phyloP scores from a whole-genome alignment of 2,113 vertebrate genomes.

The Odocoileus hemionus region DNA sequence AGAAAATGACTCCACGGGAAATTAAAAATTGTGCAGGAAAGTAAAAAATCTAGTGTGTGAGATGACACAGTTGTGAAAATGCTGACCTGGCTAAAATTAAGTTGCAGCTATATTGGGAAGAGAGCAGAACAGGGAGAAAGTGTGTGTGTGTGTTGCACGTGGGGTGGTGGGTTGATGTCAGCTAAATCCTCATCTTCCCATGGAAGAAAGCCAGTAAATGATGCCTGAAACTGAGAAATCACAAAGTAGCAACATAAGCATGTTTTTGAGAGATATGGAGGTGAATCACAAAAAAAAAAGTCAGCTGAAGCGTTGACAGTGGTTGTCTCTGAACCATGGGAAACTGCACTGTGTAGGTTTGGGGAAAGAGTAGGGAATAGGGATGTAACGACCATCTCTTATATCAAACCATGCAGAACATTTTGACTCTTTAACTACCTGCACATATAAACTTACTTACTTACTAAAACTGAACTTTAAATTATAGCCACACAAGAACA shows the following conservation, averaged over 20 bases:
- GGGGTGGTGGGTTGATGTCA: background rate
- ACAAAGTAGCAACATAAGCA: background rate
- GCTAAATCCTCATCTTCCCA: background rate
- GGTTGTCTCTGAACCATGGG: background rate
- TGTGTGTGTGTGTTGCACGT: background rate
- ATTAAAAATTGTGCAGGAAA: background rate
- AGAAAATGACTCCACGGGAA: background rate
- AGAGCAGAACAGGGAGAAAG: background rate
- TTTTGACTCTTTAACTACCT: background rate
- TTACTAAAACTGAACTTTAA: background rate
- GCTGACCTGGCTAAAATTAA: background rate
- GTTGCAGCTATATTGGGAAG: background rate
- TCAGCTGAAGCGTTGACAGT: background rate
- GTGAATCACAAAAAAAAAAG: background rate
- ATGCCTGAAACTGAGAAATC: background rate
- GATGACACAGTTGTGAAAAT: background rate
- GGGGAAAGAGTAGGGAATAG: background rate
- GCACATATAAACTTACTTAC: background rate
- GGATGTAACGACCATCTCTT: background rate
- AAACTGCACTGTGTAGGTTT: background rate
- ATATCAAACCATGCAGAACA: background rate
- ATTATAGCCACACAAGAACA: background rate
- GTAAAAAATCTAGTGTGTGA: background rate
- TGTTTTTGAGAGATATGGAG: no score
- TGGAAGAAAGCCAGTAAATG: background rate